Conservation (phyloP, 2,888 invertebrate genomes). For the Elysia crispata region DNA sequence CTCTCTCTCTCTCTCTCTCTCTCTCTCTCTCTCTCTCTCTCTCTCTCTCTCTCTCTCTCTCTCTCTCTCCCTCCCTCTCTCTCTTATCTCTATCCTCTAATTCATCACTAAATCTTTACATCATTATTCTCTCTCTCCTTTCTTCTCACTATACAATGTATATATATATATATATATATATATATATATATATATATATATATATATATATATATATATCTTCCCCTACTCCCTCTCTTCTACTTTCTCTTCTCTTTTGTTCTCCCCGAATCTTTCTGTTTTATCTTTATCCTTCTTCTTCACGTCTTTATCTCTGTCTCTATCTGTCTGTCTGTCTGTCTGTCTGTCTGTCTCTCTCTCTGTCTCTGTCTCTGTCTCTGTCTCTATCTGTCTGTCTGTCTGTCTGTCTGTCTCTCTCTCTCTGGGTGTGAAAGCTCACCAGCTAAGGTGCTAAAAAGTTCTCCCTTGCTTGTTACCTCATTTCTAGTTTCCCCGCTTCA, state of each 20-base stretch:
- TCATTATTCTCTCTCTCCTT: slow-evolving; percentile 14
- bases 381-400: too few relatives aligned
- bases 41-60: neutral
- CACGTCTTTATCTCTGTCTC: neutral
- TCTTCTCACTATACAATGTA: neutral
- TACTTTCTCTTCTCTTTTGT: neutral
- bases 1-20: slow-evolving; percentile 9
- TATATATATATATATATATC: too few relatives aligned
- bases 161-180: too few relatives aligned
- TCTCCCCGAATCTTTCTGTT: neutral
- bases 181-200: too few relatives aligned
- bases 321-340: neutral
- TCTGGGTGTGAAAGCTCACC: too few relatives aligned
- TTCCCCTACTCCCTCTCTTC: neutral
- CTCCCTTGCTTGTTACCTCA: too few relatives aligned
- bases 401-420: neutral
- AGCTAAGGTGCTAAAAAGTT: too few relatives aligned
- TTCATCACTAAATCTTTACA: too few relatives aligned
- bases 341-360: too few relatives aligned
- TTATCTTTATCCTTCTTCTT: neutral
- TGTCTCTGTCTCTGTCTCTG: too few relatives aligned
- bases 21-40: neutral
- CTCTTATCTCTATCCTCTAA: too few relatives aligned
- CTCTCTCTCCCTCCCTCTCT: slow-evolving; percentile 19
- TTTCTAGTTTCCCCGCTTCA: too few relatives aligned